Conservation (phyloP, 2,113 vertebrate species). For the Hippocampus mohnikei region DNA sequence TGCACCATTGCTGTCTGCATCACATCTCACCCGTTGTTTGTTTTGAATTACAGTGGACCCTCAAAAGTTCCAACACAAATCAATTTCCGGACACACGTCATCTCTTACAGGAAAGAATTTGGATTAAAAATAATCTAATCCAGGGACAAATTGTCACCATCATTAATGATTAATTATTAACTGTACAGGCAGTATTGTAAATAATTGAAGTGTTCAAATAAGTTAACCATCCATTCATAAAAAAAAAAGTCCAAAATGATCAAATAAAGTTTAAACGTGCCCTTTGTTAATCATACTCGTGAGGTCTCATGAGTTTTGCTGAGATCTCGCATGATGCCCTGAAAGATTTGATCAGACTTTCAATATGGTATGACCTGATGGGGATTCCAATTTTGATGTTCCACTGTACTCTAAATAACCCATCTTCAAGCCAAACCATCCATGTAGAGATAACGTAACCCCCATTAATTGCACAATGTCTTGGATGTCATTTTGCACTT, state of each 20-base stretch:
- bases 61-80: neutral
- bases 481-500: neutral
- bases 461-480: neutral
- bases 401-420: neutral
- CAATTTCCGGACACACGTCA: neutral
- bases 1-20: neutral
- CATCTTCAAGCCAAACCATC: neutral
- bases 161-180: neutral
- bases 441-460: neutral
- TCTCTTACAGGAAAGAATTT: neutral
- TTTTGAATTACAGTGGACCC: neutral
- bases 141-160: neutral
- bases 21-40: neutral
- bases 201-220: neutral
- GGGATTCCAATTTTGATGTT: neutral
- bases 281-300: neutral
- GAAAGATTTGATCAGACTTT: neutral
- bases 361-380: neutral
- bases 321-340: neutral
- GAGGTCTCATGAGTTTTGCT: neutral
- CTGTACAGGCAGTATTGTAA: neutral
- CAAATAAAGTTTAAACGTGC: neutral
- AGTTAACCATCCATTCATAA: neutral
- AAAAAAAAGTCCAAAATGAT: too few relatives aligned
- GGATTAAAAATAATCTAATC: neutral